Conservation (phyloP, 2,888 invertebrate genomes). For the Bembecia ichneumoniformis region DNA sequence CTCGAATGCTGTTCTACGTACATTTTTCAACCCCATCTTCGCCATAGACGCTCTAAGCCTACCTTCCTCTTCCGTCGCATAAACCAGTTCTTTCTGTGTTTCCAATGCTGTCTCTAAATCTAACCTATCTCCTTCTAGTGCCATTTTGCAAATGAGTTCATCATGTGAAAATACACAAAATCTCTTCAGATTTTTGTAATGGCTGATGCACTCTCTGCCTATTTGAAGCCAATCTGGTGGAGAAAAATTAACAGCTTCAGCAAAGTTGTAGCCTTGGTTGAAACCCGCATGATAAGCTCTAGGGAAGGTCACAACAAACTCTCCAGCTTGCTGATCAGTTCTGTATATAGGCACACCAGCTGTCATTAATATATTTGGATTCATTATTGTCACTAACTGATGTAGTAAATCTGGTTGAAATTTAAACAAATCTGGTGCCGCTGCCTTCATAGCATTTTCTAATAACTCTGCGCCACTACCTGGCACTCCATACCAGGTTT, state of each 20-base stretch:
- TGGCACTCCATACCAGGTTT: slow-evolving; percentile 87
- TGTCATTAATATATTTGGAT: slow-evolving; percentile 78
- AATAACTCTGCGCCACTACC: slow-evolving; percentile 78
- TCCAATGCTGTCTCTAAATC: slow-evolving; percentile 77
- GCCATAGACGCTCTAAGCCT: slow-evolving; percentile 42
- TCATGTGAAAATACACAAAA: slow-evolving; percentile 87
- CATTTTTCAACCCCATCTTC: slow-evolving; percentile 70
- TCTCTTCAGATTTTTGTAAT: slow-evolving; percentile 78
- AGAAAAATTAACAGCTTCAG: slow-evolving; percentile 88
- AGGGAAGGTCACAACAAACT: slow-evolving; percentile 85
- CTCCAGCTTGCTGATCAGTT: slow-evolving; percentile 82
- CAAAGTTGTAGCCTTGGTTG: slow-evolving; percentile 87
- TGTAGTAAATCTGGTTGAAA: slow-evolving; percentile 82
- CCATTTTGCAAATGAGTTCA: slow-evolving; percentile 84
- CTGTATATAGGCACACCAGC: slow-evolving; percentile 74
- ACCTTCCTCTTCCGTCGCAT: slow-evolving; percentile 71
- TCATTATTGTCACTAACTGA: slow-evolving; percentile 84
- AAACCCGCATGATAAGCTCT: slow-evolving; percentile 86
- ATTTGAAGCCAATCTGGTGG: slow-evolving; percentile 83
- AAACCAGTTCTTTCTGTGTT: slow-evolving; percentile 77
- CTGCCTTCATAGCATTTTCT: slow-evolving; percentile 78
- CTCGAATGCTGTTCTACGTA: slow-evolving; percentile 78
- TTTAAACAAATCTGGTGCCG: slow-evolving; percentile 82
- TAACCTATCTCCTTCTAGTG: slow-evolving; percentile 75
- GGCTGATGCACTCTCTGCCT: slow-evolving; percentile 78